phyloP scores from a whole-genome alignment of 2,113 vertebrate genomes.

The Silurus glanis region DNA sequence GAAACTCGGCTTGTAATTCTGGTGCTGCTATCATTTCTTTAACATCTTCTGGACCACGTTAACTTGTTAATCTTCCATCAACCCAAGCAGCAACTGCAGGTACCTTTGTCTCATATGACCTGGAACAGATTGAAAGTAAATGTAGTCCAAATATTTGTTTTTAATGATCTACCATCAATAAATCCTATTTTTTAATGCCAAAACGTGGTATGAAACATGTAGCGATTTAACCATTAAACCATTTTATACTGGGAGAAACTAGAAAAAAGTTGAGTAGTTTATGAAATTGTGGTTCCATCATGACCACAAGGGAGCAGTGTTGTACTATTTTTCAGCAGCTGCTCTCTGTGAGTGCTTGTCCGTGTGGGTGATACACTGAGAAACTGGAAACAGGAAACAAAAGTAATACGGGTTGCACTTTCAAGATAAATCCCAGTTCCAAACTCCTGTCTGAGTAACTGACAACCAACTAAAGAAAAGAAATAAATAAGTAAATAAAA shows the following conservation, averaged over 20 bases:
- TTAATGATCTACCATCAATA: too few species aligned
- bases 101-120: conserved; percentile 45
- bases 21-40: conserved; percentile 99
- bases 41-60: conserved; percentile 91
- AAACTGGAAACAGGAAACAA: conserved; percentile 27
- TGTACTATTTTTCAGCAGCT: conserved; percentile 45
- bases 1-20: conserved; percentile 96
- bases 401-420: background rate
- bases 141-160: background rate
- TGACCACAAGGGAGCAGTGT: conserved; percentile 57
- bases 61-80: conserved; percentile 65
- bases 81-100: conserved; percentile 6
- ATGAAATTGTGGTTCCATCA: background rate
- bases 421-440: conserved; percentile 14
- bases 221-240: background rate
- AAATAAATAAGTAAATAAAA: background rate
- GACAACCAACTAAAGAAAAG: background rate
- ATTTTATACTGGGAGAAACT: background rate
- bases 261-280: background rate
- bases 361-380: conserved; percentile 20
- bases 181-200: too few species aligned
- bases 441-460: background rate
- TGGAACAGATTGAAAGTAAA: background rate
- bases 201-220: background rate
- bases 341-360: background rate